Base-by-base conservation (phyloP, 1,140 invertebrate species). In the Aphidius ervi region DNA sequence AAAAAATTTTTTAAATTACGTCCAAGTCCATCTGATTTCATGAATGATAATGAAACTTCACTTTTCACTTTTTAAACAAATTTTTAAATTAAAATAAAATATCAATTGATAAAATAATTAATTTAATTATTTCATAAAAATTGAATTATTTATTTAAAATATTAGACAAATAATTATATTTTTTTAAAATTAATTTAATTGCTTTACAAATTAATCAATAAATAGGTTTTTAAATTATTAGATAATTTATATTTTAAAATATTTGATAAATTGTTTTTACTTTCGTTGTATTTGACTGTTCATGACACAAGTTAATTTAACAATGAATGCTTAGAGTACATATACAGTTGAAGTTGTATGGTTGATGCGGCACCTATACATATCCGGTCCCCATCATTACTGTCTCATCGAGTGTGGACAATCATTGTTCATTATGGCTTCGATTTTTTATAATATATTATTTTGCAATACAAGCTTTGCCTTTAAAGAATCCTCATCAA, bases 271-370 rank as follows among this genome's bases (percentile, higher is more conserved):
- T 53, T 58, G 39, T 42, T 31, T 49, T 47, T 37, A 56, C 9
- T 56, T 50, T 48, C 0, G 5, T 50, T 42, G 6, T 3, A 46
- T 43, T 60, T 67, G 67, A 75, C 75, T 68, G 69, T 59, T 61
- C 69, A 64, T 70, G 65, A 70, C 72, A 71, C 65, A 66, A 67
- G 72, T 48, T 68, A 70, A 72, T 70, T 73, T 68, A 70, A 78
- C 75, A 79, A 77, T 78, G 75, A 78, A 67, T 65, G 67, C 50
- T 64, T 64, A 16, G 16, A 16, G 16, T 70, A 70, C 62, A 63
- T 65, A 67, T 68, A 57, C 69, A 67, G 67, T 69, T 70, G 68
- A 69, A 66, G 67, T 68, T 68, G 70, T 65, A 67, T 65, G 54
- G 9, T 40, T 41, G 31, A 37, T 54, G 50, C 59, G 62, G 63